These are phyloP conservation scores for Heteractis magnifica DNA, from an alignment of 92 coral and sea anemone genomes.

Conservation along the genomic window DNA sequence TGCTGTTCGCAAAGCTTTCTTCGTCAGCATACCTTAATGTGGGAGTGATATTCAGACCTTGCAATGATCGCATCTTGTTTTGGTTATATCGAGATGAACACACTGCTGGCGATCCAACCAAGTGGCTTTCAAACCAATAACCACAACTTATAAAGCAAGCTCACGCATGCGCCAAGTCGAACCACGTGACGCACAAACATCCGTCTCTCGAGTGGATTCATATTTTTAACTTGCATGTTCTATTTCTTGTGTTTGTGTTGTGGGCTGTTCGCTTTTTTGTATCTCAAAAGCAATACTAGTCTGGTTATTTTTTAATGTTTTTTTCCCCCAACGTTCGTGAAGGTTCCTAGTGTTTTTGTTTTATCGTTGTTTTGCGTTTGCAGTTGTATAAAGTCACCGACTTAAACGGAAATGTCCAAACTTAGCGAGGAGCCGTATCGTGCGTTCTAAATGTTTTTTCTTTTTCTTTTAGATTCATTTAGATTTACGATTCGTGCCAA, in stretches of 20 bases:
- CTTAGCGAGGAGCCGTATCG: background rate
- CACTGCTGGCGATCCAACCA: background rate
- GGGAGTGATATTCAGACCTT: background rate
- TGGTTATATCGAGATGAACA: background rate
- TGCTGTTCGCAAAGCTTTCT: background rate
- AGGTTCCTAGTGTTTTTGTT: too few species aligned
- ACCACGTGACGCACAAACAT: conserved; percentile 7
- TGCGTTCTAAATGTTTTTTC: background rate
- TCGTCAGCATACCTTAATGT: background rate
- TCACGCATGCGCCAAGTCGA: background rate
- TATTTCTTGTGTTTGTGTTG: background rate
- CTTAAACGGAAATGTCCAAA: background rate
- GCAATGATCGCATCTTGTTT: background rate
- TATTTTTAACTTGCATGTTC: background rate
- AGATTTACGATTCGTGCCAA: too few species aligned
- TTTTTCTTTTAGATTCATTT: too few species aligned
- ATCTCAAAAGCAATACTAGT: background rate
- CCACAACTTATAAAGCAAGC: background rate
- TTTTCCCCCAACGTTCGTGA: background rate
- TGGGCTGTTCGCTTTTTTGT: background rate
- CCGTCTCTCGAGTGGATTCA: background rate
- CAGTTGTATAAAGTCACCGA: background rate
- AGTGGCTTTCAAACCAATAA: background rate
- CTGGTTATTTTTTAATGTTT: background rate
- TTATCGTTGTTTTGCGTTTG: background rate